These are phyloP conservation scores for Myotis myotis DNA, from an alignment of 2,797 vertebrate genomes.

Conservation along the genomic window DNA sequence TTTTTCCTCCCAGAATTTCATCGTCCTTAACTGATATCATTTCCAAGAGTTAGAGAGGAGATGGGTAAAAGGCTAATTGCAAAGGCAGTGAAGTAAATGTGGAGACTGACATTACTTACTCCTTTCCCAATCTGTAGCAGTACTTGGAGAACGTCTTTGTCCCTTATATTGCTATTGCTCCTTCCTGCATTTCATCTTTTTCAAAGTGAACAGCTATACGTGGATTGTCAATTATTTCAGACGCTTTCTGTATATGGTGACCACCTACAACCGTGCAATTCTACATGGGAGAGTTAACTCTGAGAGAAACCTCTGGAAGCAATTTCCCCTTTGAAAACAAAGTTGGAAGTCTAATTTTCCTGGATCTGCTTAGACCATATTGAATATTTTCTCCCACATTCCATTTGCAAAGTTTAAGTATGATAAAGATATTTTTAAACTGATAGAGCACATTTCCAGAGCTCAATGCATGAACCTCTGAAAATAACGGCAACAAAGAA, in stretches of 20 bases:
- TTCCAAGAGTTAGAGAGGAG: neutral
- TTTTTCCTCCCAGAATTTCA: neutral
- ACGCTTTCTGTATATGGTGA: neutral
- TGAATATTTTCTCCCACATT: neutral
- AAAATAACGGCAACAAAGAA: neutral
- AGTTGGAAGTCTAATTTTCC: conserved; percentile 15
- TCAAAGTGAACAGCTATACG: neutral
- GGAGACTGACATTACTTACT: neutral
- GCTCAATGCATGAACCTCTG: neutral
- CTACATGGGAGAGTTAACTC: neutral
- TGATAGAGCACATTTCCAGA: neutral
- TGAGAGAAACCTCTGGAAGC: conserved; percentile 34
- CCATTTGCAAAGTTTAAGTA: neutral
- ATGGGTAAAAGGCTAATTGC: neutral
- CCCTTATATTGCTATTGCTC: neutral
- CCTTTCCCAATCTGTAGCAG: neutral
- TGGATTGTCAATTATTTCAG: neutral
- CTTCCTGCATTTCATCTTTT: neutral
- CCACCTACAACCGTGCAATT: neutral
- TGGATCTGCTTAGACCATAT: neutral
- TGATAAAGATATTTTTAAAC: neutral
- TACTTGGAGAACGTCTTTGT: neutral
- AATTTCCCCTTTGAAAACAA: neutral
- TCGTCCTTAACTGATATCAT: neutral
- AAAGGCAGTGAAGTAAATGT: neutral